Evolutionary conservation across 2,113 vertebrate species (phyloP).

Genomic region (Raja brachyura): DNA sequence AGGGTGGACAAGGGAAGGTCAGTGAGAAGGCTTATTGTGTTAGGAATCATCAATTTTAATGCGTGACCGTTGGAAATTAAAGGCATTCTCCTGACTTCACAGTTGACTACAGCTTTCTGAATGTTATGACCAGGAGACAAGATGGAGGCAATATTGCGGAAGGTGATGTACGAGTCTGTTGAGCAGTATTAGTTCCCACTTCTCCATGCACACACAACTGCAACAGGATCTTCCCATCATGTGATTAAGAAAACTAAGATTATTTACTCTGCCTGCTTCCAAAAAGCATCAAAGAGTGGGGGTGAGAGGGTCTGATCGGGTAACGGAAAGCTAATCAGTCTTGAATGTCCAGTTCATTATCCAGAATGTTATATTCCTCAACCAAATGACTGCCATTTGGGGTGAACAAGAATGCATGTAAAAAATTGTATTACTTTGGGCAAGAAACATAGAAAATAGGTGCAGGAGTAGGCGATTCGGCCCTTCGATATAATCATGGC

Average conservation of each 20-base stretch:
- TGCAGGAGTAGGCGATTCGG: too few species aligned
- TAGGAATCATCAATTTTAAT: not conserved
- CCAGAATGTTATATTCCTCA: not conserved
- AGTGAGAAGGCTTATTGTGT: not conserved
- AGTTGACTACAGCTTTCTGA: not conserved
- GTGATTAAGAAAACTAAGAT: too few species aligned
- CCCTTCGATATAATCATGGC: too few species aligned
- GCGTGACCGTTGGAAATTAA: not conserved
- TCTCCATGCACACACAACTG: not conserved
- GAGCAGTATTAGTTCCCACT: not conserved
- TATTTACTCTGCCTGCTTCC: not conserved
- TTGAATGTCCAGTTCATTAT: not conserved
- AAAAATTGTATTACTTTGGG: too few species aligned
- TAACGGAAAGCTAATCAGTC: too few species aligned
- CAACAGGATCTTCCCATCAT: not conserved
- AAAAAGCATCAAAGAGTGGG: not conserved
- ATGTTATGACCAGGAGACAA: too few species aligned
- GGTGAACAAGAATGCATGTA: not conserved
- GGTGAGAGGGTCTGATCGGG: not conserved
- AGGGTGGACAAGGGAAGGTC: too few species aligned
- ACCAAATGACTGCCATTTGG: not conserved
- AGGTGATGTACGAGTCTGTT: not conserved
- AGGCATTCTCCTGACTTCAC: not conserved
- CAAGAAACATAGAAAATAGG: too few species aligned
- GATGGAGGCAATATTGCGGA: not conserved